Base-by-base conservation (phyloP, 2,888 invertebrate genomes). In the Cotesia congregata region DNA sequence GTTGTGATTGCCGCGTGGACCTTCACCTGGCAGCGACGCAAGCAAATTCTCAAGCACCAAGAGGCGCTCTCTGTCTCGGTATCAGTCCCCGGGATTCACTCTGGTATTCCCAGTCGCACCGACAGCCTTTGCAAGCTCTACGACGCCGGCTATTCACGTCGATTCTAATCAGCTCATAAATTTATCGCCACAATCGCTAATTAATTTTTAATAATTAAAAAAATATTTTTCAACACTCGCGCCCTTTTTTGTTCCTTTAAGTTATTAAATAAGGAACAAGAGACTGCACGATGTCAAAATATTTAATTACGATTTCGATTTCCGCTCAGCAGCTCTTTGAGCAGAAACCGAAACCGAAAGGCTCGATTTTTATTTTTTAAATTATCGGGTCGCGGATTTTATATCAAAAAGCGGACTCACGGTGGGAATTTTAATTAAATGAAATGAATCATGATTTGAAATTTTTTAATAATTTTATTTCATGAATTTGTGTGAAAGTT, bases 1-100 rank as follows among this genome's bases (percentile, higher is more conserved):
- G 94, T 95, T 85, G 93, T 97, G 79, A 94, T 97, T 83, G 95
- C 95, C 70, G 95, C 94, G 80, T 97, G 96, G 96, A 95, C 96
- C 81, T 96, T 95, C 90, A 93, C 96, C 87, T 96, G 96, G 94
- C 96, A 96, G 89, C 92, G 95, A 84, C 92, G 94, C 87, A 93
- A 94, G 85, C 90, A 89, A 84, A 90, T 91, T 86, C 88, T 93
- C 90, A 91, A 93, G 91, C 89, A 92, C 90, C 89, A 93, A 90
- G 92, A 94, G 90, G 89, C 92, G 87, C 90, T 92, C 84, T 91
- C 91, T 65, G 91, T 92, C 71, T 92, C 91, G 83, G 91, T 92
- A 71, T 93, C 94, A 87, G 92, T 94, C 67, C 93, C 94, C 17
- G 88, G 88, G 86, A 88, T 89, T 76, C 82, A 82, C 74, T 92